A percentile compares a stretch with the other conserved stretches of the same genome.
These are phyloP conservation scores for Melanaphis sacchari DNA, from an alignment of 1,140 invertebrate genomes.

Conservation along the genomic window DNA sequence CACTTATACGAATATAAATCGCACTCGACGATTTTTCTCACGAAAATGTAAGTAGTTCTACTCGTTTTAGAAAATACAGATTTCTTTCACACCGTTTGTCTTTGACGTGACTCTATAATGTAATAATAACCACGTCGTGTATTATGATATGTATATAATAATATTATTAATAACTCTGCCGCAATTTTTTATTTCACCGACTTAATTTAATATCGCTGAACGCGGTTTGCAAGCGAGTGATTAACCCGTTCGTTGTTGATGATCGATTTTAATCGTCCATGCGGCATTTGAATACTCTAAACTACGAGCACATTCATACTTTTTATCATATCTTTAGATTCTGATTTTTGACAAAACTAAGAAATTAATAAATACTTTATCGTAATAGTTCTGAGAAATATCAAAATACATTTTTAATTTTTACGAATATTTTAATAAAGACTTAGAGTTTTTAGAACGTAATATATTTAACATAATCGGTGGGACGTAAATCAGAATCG, in stretches of 20 bases:
- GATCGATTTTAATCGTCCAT: neutral
- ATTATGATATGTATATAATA: neutral
- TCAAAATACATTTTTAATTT: neutral
- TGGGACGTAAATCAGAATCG: no score
- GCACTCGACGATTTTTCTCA: constrained; percentile 38
- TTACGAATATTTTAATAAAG: no score
- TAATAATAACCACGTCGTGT: neutral
- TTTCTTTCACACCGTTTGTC: constrained; percentile 10
- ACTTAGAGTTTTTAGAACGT: no score
- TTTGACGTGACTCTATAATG: neutral
- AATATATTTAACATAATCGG: no score
- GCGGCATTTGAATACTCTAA: neutral
- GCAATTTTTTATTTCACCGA: neutral
- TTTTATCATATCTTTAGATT: neutral
- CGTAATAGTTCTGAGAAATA: no score
- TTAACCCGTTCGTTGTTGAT: neutral
- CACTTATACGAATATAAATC: constrained; percentile 17
- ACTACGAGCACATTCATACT: neutral
- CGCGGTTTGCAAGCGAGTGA: neutral
- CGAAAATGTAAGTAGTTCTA: neutral
- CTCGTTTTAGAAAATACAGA: neutral
- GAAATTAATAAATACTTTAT: neutral
- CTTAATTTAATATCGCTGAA: neutral
- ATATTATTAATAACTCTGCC: neutral
- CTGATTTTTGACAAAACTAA: neutral